A percentile compares a stretch with the other conserved stretches of the same genome.
phyloP scores from a whole-genome alignment of 2,888 invertebrate genomes.

The Tenthredo amoena region DNA sequence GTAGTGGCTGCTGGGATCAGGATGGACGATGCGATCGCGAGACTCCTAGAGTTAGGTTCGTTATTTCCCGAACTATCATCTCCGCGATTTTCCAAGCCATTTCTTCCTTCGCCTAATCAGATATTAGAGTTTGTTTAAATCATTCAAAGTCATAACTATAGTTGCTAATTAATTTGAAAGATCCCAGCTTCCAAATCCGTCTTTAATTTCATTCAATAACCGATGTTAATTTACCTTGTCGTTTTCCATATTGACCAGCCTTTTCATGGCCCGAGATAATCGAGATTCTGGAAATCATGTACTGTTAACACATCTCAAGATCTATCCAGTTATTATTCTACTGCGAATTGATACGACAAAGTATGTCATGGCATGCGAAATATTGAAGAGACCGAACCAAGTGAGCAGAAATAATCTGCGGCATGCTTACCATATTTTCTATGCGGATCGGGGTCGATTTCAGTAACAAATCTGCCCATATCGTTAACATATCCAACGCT shows the following conservation, averaged over 20 bases:
- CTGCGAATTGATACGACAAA: neutral
- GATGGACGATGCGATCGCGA: slow-evolving; percentile 67
- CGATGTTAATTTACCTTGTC: slow-evolving; percentile 82
- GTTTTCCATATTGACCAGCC: slow-evolving; percentile 90
- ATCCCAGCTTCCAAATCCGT: neutral
- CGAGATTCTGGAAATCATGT: slow-evolving; percentile 76
- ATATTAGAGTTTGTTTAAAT: neutral
- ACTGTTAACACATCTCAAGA: slow-evolving; percentile 6
- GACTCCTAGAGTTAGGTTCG: slow-evolving; percentile 87
- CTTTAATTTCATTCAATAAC: neutral
- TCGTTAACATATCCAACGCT: slow-evolving; percentile 93
- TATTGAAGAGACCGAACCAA: neutral
- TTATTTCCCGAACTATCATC: slow-evolving; percentile 98
- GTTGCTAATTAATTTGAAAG: neutral
- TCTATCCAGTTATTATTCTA: slow-evolving; percentile 5
- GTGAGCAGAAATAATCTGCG: slow-evolving; percentile 11
- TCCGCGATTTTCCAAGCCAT: slow-evolving; percentile 98
- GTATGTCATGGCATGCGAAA: neutral
- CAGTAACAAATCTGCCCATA: slow-evolving; percentile 94
- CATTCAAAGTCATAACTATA: neutral
- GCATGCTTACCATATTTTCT: slow-evolving; percentile 77
- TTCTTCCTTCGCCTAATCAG: slow-evolving; percentile 89
- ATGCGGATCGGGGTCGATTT: slow-evolving; percentile 90
- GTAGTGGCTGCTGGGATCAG: slow-evolving; percentile 62
- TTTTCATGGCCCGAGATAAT: slow-evolving; percentile 84